Evolutionary conservation across 2,797 vertebrate species (phyloP).

Genomic region (Austrolebias charrua): DNA sequence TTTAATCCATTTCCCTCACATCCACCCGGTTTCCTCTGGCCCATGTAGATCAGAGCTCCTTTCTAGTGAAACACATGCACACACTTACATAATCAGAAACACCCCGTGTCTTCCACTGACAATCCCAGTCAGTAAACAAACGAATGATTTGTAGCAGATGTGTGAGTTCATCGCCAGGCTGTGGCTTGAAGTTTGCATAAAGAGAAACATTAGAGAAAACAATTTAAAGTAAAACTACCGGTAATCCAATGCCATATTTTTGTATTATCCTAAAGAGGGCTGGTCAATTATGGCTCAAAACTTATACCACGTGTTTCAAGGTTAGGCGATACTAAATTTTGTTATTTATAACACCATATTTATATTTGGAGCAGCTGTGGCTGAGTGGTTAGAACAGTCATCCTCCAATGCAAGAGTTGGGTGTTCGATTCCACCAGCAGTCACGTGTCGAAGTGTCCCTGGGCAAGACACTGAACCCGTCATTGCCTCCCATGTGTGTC

Average conservation of each 20-base stretch:
- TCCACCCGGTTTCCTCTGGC: slow-evolving; percentile 29
- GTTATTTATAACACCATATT: no score
- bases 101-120: slow-evolving; percentile 46
- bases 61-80: slow-evolving; percentile 35
- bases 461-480: no score
- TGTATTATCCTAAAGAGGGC: neutral
- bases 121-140: slow-evolving; percentile 54
- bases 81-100: slow-evolving; percentile 28
- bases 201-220: slow-evolving; percentile 6
- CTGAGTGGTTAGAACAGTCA: no score
- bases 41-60: slow-evolving; percentile 30
- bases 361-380: no score
- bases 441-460: no score
- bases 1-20: slow-evolving; percentile 18
- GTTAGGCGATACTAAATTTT: neutral
- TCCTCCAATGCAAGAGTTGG: no score
- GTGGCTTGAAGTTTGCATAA: slow-evolving; percentile 17
- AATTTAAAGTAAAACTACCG: neutral
- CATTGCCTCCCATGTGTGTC: no score
- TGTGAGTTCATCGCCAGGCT: slow-evolving; percentile 34
- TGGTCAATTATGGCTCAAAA: neutral
- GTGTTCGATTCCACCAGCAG: no score
- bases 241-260: neutral
- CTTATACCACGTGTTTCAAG: neutral
- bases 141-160: slow-evolving; percentile 54